Evolutionary conservation across 2,888 invertebrate species (phyloP).

Genomic region (Aquatica leii): DNA sequence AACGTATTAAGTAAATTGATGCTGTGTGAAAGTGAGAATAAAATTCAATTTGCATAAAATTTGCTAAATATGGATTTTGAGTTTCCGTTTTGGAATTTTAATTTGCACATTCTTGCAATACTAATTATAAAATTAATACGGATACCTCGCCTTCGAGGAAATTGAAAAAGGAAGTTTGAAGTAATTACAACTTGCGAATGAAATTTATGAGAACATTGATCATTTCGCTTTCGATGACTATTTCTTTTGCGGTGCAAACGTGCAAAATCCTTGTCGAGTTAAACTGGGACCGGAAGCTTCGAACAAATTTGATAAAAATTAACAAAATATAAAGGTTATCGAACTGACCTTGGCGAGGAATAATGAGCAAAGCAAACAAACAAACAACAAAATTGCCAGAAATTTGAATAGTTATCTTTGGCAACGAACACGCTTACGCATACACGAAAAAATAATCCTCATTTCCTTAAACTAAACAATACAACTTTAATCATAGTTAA

Average conservation of each 20-base stretch:
- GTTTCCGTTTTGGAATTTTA: constrained; percentile 17
- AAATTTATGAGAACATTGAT: neutral
- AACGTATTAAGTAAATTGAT: constrained; percentile 2
- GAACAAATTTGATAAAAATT: constrained; percentile 17
- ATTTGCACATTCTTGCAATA: constrained; percentile 13
- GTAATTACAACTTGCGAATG: neutral
- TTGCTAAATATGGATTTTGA: constrained; percentile 19
- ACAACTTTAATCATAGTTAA: constrained; percentile 1
- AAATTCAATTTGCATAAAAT: neutral
- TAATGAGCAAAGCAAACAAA: constrained; percentile 18
- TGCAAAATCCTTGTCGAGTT: constrained; percentile 5
- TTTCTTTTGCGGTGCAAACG: neutral
- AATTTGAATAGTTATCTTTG: constrained; percentile 38
- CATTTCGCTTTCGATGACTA: neutral
- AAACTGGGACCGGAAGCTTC: constrained; percentile 21
- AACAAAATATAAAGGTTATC: constrained; percentile 37
- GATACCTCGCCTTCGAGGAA: constrained; percentile 24
- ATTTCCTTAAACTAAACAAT: constrained; percentile 14
- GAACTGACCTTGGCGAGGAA: constrained; percentile 33
- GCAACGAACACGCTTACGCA: neutral
- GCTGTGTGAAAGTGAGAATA: constrained; percentile 2
- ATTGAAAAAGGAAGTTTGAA: constrained; percentile 14
- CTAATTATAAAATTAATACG: constrained; percentile 14
- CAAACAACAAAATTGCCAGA: constrained; percentile 26
- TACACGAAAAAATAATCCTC: neutral